A percentile compares a stretch with the other conserved stretches of the same genome.
Conservation (phyloP, 2,113 vertebrate species). For the Syngnathus typhle region DNA sequence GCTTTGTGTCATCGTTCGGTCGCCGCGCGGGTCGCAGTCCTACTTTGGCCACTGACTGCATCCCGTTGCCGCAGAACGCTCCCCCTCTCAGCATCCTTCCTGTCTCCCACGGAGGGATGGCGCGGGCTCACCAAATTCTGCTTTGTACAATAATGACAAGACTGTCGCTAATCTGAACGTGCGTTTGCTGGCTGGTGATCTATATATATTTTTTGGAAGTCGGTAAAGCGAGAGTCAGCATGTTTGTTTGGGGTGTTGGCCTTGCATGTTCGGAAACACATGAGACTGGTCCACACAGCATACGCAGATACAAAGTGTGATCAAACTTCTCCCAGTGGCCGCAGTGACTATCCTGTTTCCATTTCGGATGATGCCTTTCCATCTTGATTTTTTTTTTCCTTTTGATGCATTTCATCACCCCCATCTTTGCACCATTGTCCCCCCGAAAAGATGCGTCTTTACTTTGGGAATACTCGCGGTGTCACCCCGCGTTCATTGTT, state of each 20-base stretch:
- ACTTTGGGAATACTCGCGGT: constrained; percentile 51
- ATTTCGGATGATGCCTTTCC: constrained; percentile 13
- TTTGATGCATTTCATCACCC: constrained; percentile 23
- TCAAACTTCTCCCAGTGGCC: constrained; percentile 62
- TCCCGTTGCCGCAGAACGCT: constrained; percentile 82
- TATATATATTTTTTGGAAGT: background rate
- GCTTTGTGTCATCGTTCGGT: constrained; percentile 36
- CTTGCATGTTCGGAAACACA: constrained; percentile 59
- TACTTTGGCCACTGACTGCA: constrained; percentile 63
- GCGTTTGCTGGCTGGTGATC: background rate
- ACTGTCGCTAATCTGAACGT: background rate
- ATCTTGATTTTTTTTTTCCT: constrained; percentile 34
- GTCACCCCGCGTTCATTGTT: constrained; percentile 29
- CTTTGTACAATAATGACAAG: background rate
- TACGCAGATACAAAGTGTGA: constrained; percentile 59
- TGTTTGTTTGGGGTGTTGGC: constrained; percentile 65
- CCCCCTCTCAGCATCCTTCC: constrained; percentile 65
- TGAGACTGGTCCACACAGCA: constrained; percentile 47
- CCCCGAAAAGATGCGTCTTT: constrained; percentile 50
- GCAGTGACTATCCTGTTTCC: constrained; percentile 1
- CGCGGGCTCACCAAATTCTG: background rate
- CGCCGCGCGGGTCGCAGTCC: constrained; percentile 27
- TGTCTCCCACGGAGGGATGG: constrained; percentile 20
- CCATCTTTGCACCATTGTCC: constrained; percentile 12
- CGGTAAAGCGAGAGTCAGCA: constrained; percentile 3